phyloP scores from a whole-genome alignment of 2,113 vertebrate genomes.

The Trogon melanurus region DNA sequence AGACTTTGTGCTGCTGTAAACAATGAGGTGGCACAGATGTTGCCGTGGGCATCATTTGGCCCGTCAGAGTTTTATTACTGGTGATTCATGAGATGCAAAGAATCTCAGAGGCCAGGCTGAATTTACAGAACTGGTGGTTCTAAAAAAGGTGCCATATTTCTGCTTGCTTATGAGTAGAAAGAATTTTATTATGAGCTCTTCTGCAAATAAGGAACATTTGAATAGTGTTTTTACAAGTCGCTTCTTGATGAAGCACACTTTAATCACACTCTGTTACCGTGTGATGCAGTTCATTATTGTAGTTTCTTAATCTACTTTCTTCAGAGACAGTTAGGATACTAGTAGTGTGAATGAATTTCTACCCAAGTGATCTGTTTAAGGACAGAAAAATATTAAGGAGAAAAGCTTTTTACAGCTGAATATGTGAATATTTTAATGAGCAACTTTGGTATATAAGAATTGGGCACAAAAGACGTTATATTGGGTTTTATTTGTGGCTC shows the following conservation, averaged over 20 bases:
- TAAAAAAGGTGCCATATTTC: neutral
- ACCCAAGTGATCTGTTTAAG: neutral
- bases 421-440: neutral
- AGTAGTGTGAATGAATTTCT: neutral
- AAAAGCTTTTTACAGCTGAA: neutral
- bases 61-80: conserved; percentile 24
- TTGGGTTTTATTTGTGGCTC: neutral
- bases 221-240: neutral
- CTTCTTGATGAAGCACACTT: neutral
- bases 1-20: conserved; percentile 12
- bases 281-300: neutral
- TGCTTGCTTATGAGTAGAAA: neutral
- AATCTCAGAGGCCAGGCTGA: neutral
- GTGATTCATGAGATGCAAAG: conserved; percentile 45
- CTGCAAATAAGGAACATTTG: neutral
- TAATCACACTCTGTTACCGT: neutral
- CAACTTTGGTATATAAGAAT: neutral
- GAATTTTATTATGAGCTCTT: neutral
- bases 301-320: neutral
- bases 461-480: neutral
- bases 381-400: neutral
- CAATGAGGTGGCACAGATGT: conserved; percentile 42
- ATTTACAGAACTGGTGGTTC: neutral
- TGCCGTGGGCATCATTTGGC: conserved; percentile 10
- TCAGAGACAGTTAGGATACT: neutral